Percentiles rank a stretch among this genome's conserved stretches.
Evolutionary conservation across 2,797 vertebrate genomes (phyloP).

Genomic region (Sebastes umbrosus): DNA sequence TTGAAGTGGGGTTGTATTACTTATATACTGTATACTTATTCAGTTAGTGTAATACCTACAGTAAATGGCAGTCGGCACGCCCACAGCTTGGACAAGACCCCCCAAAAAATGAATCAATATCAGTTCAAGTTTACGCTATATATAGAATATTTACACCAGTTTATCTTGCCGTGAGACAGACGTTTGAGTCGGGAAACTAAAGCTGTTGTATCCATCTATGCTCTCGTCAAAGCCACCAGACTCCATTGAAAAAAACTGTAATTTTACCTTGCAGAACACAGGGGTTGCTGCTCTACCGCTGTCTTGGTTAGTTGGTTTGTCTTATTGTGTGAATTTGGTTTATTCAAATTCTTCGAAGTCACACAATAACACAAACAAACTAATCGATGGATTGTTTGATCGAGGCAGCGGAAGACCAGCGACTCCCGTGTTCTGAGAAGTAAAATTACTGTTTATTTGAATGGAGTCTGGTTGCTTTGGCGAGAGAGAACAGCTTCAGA

Average conservation of each 20-base stretch:
- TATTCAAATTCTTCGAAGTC: too few species aligned
- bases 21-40: neutral
- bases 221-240: neutral
- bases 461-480: too few species aligned
- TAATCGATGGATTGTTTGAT: too few species aligned
- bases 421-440: too few species aligned
- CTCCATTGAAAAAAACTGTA: neutral
- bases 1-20: too few species aligned
- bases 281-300: neutral
- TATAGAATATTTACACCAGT: neutral
- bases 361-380: too few species aligned
- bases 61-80: neutral
- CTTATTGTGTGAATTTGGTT: too few species aligned
- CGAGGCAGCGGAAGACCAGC: too few species aligned
- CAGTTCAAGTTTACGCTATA: neutral
- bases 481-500: too few species aligned
- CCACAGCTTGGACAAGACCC: neutral
- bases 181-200: neutral
- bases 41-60: neutral
- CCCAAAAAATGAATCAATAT: neutral
- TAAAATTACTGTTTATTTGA: accelerated
- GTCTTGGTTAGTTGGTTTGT: too few species aligned
- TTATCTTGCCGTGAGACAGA: neutral
- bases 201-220: neutral
- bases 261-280: neutral